Evolutionary conservation across 2,113 vertebrate species (phyloP), one percentile per base, ranked within the genome.

Genomic region (Gasterosteus nipponicus): DNA sequence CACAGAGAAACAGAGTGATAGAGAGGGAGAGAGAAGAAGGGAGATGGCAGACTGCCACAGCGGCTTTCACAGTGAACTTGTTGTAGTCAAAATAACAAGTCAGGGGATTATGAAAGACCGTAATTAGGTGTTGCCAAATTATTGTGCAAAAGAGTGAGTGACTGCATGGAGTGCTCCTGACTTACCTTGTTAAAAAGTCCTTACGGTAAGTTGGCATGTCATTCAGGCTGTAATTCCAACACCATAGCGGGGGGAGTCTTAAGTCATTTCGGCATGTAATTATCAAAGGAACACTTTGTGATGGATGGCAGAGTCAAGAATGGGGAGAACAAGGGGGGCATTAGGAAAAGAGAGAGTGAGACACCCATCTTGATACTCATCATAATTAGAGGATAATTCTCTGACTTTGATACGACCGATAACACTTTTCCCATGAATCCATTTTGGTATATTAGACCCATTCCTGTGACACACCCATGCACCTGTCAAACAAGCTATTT

Each of bases 231-330:
- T 69, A 82, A 87, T 76, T 64, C 80, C 85, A 86, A 88, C 83
- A 88, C 81, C 81, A 38, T 86, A 74, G 66, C 39, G 5, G 67
- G 67, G 22, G 85, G 84, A 85, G 86, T 92, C 93, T 93, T 91
- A 91, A 93, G 92, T 92, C 91, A 94, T 91, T 92, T 92, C 91
- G 91, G 89, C 91, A 89, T 92, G 93, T 94, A 92, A 94, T 93
- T 94, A 93, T 93, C 91, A 95, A 93, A 94, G 92, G 86, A 91
- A 86, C 88, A 87, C 79, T 89, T 86, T 81, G 86, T 91, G 91
- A 93, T 92, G 89, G 89, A 94, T 91, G 88, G 82, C 80, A 80
- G 80, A 86, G 87, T 86, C 80, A 75, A 70, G 29, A 81, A 77
- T 72, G 64, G 82, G 84, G 62, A 82, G 84, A 86, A 89, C 82